Base-by-base conservation (phyloP, 1,140 invertebrate genomes). In the Cydia strobilella region DNA sequence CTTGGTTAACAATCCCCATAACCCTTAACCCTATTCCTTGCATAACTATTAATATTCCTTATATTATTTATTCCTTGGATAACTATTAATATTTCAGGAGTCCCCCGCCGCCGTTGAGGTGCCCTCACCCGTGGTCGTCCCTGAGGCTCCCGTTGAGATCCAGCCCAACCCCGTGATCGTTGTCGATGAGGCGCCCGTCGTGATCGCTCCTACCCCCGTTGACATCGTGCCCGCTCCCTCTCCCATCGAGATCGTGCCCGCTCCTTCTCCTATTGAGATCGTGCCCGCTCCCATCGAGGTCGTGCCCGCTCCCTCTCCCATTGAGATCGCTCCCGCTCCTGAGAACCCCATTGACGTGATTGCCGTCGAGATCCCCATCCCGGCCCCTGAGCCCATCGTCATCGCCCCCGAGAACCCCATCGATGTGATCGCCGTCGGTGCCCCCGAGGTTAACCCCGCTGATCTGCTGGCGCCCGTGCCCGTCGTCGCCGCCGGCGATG, bases 391-490 rank as follows among this genome's bases (percentile, higher is more conserved):
- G 31, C 18, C 78, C 76, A n/a, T 75, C 77, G 18, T 66, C 65
- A 25, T 25, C 20, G 10, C 77, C 62, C 73, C 78, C n/a, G 75
- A 74, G 0, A 83, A 84, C 80, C 83, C 84, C 75, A 72, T 81
- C 23, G 82, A 85, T 27, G 66, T 39, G 2, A 42, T 18, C 69
- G 77, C 48, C 42, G 65, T 23, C 51, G 77, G 51, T 27, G 72
- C 77, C 62, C 73, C 78, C n/a, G 75, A 74, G 1, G 18, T 77
- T 7, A 83, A 84, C 73, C 79, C 80, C n/a, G n/a, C 82, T 72
- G 74, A 91, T 80, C 25, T 89, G 76, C 59, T 76, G 73, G 48
- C 82, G 77, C 35, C 78, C 2, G 73, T 15, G 48, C 63, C 73
- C 69, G 73, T 39, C 7, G 71, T 18, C 69, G 75, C 59, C 42